Evolutionary conservation across 2,113 vertebrate genomes (phyloP).

Genomic region (Nyctereutes procyonoides): DNA sequence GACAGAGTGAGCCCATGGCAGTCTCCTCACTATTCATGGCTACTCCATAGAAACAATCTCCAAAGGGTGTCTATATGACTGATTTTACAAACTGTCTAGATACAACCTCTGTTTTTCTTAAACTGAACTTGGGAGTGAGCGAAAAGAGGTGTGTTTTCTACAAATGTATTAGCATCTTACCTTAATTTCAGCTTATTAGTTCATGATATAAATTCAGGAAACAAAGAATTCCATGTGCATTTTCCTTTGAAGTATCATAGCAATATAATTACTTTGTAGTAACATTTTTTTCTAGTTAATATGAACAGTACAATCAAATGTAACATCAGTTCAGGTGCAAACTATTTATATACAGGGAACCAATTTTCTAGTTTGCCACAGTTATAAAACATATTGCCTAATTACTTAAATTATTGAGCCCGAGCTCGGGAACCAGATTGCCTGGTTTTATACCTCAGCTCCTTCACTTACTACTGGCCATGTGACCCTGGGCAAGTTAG

Average conservation of each 20-base stretch:
- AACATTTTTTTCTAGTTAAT: not conserved
- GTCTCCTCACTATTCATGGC: not conserved
- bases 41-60: not conserved
- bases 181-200: constrained; percentile 18
- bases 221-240: not conserved
- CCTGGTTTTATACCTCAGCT: not conserved
- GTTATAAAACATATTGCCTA: not conserved
- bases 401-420: not conserved
- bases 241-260: not conserved
- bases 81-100: not conserved
- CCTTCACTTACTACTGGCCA: not conserved
- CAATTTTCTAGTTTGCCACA: not conserved
- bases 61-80: not conserved
- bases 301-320: not conserved
- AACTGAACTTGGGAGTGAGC: not conserved
- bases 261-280: constrained; percentile 22
- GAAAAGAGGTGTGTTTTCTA: not conserved
- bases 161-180: not conserved
- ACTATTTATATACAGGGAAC: not conserved
- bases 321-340: not conserved
- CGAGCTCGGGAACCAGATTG: not conserved
- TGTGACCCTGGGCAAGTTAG: not conserved
- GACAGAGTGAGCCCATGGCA: not conserved
- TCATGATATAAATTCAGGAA: not conserved
- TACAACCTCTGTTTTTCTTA: not conserved